Evolutionary conservation across 2,113 vertebrate genomes (phyloP), one percentile per base, ranked within the genome.

Genomic region (Nestor notabilis): DNA sequence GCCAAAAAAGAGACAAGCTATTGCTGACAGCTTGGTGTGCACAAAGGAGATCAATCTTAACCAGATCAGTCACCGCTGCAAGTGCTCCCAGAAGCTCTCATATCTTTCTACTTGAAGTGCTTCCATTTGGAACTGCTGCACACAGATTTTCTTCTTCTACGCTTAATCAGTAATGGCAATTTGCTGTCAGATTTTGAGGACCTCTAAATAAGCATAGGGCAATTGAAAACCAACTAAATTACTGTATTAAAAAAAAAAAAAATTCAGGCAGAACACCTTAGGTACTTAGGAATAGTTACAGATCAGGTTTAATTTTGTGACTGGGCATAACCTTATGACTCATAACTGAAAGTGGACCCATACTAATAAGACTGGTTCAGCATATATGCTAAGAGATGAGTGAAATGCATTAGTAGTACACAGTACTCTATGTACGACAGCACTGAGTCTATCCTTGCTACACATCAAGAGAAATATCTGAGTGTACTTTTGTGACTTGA

Each of bases 1-100:
- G 31, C 52, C 33, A 85, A 83, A 80, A 92, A 85, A 80, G 52
- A 65, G 47, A 69, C 27, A 83, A 80, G 53, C 75, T 64, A 49
- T 56, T 86, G 60, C 66, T 92, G 89, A 86, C 89, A 96, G 76
- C 31, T 93, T 93, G 85, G 77, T 44, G 89, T 83, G 41, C 64
- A 87, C 71, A 95, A 44, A 90, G 63, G 64, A 91, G 61, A 85
- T 84, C 63, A 71, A 8, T 87, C 79, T 93, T 78, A 95, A 47
- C 79, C 76, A 90, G 78, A 93, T 74, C 87, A 90, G 78, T 90
- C 63, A 52, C 27, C 78, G 35, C 71, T 69, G 84, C 75, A 72
- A 91, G 37, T 46, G 17, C 5, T 90, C 35, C 50, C 79, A 95
- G 83, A 18, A 90, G 68, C 50, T 93, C 50, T 90, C 68, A 21